Evolutionary conservation across 1,140 invertebrate genomes (phyloP).

Genomic region (Calliphora vicina): DNA sequence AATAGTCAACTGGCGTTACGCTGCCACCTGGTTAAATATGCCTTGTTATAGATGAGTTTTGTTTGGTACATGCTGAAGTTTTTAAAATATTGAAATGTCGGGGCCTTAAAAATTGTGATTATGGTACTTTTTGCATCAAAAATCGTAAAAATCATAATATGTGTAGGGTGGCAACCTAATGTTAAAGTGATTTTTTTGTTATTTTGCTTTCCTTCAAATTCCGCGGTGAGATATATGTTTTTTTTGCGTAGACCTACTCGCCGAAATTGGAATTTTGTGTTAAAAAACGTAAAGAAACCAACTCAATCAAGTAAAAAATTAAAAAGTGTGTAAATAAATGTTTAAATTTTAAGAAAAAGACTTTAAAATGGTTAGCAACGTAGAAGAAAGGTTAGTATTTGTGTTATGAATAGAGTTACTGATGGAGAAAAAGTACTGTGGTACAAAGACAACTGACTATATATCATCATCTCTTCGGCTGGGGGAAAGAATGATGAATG

Average conservation of each 20-base stretch:
- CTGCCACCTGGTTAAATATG: too few relatives aligned
- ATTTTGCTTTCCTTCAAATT: background rate
- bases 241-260: background rate
- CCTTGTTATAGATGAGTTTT: too few relatives aligned
- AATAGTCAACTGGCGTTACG: too few relatives aligned
- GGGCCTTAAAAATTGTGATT: too few relatives aligned
- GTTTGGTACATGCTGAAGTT: too few relatives aligned
- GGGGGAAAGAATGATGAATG: background rate
- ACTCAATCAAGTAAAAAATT: background rate
- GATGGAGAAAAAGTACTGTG: background rate
- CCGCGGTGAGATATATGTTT: background rate
- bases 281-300: background rate
- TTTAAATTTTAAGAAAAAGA: background rate
- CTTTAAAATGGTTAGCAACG: background rate
- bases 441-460: background rate
- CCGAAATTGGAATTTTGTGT: background rate
- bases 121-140: too few relatives aligned
- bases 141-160: too few relatives aligned
- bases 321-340: background rate
- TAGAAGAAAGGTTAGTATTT: background rate
- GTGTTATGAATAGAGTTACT: background rate
- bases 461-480: background rate
- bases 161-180: background rate
- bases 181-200: background rate
- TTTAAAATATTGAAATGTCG: too few relatives aligned